Conservation (phyloP, 2,888 invertebrate genomes). For the Steinernema carpocapsae region DNA sequence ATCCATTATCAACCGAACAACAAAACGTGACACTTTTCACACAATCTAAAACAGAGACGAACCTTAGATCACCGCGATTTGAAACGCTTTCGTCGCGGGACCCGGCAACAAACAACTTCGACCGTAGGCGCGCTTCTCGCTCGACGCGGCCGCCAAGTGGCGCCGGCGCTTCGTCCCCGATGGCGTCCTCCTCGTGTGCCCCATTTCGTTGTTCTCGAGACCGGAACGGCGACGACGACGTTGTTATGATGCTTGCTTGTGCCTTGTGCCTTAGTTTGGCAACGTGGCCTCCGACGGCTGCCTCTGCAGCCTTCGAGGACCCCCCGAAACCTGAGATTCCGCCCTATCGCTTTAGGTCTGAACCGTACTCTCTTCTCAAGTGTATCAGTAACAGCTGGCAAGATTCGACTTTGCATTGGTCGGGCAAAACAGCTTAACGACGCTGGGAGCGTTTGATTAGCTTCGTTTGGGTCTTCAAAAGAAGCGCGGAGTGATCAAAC, state of each 20-base stretch:
- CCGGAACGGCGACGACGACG: no score
- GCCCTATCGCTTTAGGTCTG: no score
- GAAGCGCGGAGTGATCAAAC: no score
- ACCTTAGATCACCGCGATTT: slow-evolving; percentile 8
- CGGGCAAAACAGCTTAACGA: no score
- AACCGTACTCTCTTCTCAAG: no score
- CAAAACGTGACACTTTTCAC: no score
- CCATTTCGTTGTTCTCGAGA: no score
- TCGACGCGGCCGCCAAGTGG: slow-evolving; percentile 1
- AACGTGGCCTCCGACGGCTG: background rate
- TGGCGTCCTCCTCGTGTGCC: background rate
- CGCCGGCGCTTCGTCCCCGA: background rate
- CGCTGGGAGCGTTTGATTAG: no score
- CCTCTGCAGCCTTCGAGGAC: no score
- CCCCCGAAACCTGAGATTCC: no score
- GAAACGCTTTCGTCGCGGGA: slow-evolving; percentile 22
- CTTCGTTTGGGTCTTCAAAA: no score
- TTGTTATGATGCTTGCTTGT: background rate
- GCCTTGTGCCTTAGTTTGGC: background rate
- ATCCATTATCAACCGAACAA: background rate
- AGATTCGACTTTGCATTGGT: no score
- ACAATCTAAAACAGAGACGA: background rate
- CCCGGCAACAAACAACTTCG: slow-evolving; percentile 16
- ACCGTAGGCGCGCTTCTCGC: slow-evolving; percentile 10
- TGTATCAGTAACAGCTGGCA: background rate